Base-by-base conservation (phyloP, 2,797 vertebrate species). In the Neosalanx taihuensis region DNA sequence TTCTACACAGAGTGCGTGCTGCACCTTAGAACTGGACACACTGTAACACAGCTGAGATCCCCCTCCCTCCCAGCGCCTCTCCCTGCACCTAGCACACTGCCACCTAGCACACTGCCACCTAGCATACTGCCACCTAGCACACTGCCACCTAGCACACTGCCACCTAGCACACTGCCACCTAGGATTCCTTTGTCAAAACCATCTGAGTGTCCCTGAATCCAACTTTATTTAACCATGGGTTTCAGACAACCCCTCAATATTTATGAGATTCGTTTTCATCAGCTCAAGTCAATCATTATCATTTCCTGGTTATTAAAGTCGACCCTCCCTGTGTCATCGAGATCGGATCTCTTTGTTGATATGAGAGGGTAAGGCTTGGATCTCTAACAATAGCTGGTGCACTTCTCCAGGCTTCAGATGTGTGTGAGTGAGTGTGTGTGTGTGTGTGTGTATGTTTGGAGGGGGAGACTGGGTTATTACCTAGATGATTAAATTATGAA, bases 401-500 rank as follows among this genome's bases (percentile, higher is more conserved):
- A 30, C 18, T 64, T 15, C 49, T 59, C 31, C 35, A 20, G 49
- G 60, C 60, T 29, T 35, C 41, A 29, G 6, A 13, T 15, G 30
- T 56, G 57, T 23, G 60, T 41, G 57, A 23, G 41, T 3, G 60
- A 23, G 61, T 35, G 61, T 23, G 71, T 72, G 61, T 57, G 30
- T 57, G 65, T 64, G 63, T 69, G 74, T 30, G 67, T 31, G 62
- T 0, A 4, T 64, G 66, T 20, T 13, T 58, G 76, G 64, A 71
- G 74, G 72, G 75, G 64, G 49, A 41, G 72, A 37, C 78, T 84
- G 74, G 46, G 74, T 88, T 90, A 90, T 91, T 89, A 90, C 82
- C 71, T 58, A 85, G 81, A 90, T 90, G 84, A 91, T 91, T 91
- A 85, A 91, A 92, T 91, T 84, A 91, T 89, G 85, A 90, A 87